Evolutionary conservation across 2,888 invertebrate species (phyloP).

Genomic region (Nomada goodeniana): DNA sequence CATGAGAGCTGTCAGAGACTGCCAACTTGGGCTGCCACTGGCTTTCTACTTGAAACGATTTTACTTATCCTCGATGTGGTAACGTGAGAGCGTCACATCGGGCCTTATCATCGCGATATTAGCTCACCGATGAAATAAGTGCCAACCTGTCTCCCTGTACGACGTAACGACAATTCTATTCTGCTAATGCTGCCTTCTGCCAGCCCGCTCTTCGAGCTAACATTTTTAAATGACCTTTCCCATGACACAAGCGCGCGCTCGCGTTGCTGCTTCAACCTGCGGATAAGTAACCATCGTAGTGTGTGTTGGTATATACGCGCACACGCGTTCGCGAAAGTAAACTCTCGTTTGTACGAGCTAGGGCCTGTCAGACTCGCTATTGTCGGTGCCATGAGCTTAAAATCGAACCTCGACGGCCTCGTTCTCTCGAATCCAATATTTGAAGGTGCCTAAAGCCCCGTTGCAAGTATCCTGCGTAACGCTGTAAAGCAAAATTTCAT

Average conservation of each 20-base stretch:
- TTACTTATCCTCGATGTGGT: constrained; percentile 23
- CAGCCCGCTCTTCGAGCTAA: constrained; percentile 57
- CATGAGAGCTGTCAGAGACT: constrained; percentile 15
- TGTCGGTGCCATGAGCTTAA: background rate
- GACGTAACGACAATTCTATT: constrained; percentile 63
- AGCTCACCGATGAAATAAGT: constrained; percentile 33
- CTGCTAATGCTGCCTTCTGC: constrained; percentile 65
- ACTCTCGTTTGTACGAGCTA: constrained; percentile 1
- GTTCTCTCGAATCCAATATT: background rate
- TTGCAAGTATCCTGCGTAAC: background rate
- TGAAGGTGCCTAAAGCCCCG: background rate
- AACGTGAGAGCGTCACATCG: constrained; percentile 18
- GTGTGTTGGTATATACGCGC: constrained; percentile 27
- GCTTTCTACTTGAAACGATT: constrained; percentile 41
- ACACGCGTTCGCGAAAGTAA: constrained; percentile 10
- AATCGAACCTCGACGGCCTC: background rate
- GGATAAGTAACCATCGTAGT: constrained; percentile 64
- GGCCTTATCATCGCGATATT: constrained; percentile 50
- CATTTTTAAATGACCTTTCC: constrained; percentile 81
- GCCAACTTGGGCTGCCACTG: constrained; percentile 19
- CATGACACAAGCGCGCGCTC: constrained; percentile 73
- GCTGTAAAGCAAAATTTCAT: background rate
- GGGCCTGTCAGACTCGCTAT: background rate
- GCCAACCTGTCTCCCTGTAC: constrained; percentile 14
- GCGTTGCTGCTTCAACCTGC: constrained; percentile 62